Evolutionary conservation across 2,888 invertebrate genomes (phyloP).

Genomic region (Gandaritis pyraliata): DNA sequence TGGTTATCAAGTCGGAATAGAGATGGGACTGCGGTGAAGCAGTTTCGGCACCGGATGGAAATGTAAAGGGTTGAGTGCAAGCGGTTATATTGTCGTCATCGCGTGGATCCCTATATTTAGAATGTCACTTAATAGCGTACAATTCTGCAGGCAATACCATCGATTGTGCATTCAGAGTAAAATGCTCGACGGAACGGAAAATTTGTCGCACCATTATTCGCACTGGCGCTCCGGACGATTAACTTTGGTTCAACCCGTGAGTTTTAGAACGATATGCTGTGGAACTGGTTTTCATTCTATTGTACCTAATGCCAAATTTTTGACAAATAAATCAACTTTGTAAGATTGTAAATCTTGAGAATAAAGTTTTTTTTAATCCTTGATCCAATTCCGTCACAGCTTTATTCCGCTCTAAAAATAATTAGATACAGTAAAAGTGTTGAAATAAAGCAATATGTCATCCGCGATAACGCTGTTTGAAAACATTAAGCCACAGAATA

Average conservation of each 20-base stretch:
- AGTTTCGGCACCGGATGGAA: slow-evolving; percentile 47
- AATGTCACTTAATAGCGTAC: slow-evolving; percentile 80
- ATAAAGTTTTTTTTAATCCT: neutral
- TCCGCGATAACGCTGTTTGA: slow-evolving; percentile 61
- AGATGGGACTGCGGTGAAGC: slow-evolving; percentile 40
- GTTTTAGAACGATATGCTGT: slow-evolving; percentile 53
- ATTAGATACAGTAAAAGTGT: slow-evolving; percentile 37
- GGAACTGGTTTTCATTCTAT: slow-evolving; percentile 50
- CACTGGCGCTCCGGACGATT: slow-evolving; percentile 78
- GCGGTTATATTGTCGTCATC: slow-evolving; percentile 66
- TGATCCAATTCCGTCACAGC: slow-evolving; percentile 1
- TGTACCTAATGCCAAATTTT: too few species aligned
- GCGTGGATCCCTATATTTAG: slow-evolving; percentile 77
- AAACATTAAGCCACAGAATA: slow-evolving; percentile 66
- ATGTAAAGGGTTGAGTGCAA: slow-evolving; percentile 65
- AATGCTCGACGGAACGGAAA: slow-evolving; percentile 81
- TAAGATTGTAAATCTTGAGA: slow-evolving; percentile 7
- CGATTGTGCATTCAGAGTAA: slow-evolving; percentile 82
- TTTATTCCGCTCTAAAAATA: slow-evolving; percentile 21
- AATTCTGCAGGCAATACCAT: slow-evolving; percentile 78
- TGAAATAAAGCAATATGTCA: slow-evolving; percentile 64
- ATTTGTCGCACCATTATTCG: slow-evolving; percentile 80
- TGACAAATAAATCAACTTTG: too few species aligned
- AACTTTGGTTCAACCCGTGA: slow-evolving; percentile 70
- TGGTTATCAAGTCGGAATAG: slow-evolving; percentile 37